Percentiles rank a stretch among this genome's conserved stretches.
phyloP scores from a whole-genome alignment of 2,888 invertebrate species.

The Leucozona laternaria region DNA sequence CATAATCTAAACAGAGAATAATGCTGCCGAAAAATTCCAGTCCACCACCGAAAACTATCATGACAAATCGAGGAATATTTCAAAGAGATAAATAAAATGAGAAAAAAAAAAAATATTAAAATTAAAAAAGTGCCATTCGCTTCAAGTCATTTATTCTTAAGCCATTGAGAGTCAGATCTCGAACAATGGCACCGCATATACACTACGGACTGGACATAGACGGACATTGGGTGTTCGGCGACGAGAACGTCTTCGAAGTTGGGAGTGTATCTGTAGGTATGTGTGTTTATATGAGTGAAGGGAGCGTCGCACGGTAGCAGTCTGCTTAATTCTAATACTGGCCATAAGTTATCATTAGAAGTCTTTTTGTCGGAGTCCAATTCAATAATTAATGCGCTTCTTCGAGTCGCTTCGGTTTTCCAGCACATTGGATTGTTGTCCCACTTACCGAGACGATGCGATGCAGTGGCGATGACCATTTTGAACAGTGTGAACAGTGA shows the following conservation, averaged over 20 bases:
- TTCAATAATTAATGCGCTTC: constrained; percentile 76
- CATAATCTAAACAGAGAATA: constrained; percentile 74
- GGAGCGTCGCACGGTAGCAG: constrained; percentile 77
- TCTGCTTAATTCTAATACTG: constrained; percentile 76
- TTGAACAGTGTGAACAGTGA: constrained; percentile 26
- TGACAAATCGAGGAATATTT: constrained; percentile 72
- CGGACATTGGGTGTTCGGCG: constrained; percentile 63
- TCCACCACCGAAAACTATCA: constrained; percentile 57
- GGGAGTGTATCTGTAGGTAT: not conserved
- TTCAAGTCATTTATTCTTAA: constrained; percentile 65
- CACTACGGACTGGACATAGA: constrained; percentile 21
- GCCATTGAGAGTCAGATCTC: constrained; percentile 59
- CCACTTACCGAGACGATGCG: constrained; percentile 17
- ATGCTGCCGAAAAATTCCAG: constrained; percentile 72
- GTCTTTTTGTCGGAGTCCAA: constrained; percentile 76
- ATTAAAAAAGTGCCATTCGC: constrained; percentile 63
- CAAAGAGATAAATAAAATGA: constrained; percentile 24
- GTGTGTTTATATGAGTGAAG: constrained; percentile 44
- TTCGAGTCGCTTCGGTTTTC: constrained; percentile 46
- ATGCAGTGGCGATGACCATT: constrained; percentile 37
- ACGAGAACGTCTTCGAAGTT: constrained; percentile 37
- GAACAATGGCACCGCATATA: constrained; percentile 67
- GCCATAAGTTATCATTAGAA: constrained; percentile 78
- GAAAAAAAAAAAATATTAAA: constrained; percentile 48
- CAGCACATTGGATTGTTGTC: constrained; percentile 67